phyloP scores from a whole-genome alignment of 2,888 invertebrate genomes.

The Charanyca ferruginea region DNA sequence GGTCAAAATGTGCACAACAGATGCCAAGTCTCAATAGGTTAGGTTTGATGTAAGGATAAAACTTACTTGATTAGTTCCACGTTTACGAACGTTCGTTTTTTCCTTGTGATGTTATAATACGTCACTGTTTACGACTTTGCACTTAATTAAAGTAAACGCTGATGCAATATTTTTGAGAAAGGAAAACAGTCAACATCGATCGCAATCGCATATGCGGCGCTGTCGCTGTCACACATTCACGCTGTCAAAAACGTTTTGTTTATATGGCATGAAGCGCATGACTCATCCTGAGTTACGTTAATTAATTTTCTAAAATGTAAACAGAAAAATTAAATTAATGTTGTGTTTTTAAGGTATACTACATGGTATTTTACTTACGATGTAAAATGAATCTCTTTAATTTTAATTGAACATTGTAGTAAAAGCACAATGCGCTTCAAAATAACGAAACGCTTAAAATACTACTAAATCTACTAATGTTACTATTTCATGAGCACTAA shows the following conservation, averaged over 20 bases:
- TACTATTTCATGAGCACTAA: background rate
- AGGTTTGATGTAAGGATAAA: slow-evolving; percentile 16
- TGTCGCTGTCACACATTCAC: slow-evolving; percentile 26
- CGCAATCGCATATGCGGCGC: slow-evolving; percentile 26
- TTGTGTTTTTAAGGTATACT: rapidly evolving
- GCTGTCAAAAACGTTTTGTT: slow-evolving; percentile 47
- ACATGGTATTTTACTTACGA: rapidly evolving
- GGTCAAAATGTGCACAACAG: slow-evolving; percentile 3
- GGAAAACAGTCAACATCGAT: slow-evolving; percentile 52
- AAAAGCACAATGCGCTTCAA: background rate
- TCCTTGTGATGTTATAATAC: slow-evolving; percentile 14
- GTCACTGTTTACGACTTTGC: slow-evolving; percentile 17
- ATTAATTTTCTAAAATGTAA: background rate
- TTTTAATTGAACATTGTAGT: too few relatives aligned
- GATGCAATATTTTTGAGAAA: slow-evolving; percentile 40
- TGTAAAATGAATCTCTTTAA: too few relatives aligned
- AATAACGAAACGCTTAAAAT: slow-evolving; percentile 19
- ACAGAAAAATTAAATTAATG: rapidly evolving
- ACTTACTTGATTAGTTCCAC: slow-evolving; percentile 35
- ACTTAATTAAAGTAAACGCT: slow-evolving; percentile 26
- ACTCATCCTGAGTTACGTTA: background rate
- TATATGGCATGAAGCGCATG: background rate
- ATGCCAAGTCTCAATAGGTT: slow-evolving; percentile 37
- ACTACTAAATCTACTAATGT: slow-evolving; percentile 31
- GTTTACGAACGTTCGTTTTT: too few relatives aligned